phyloP scores from a whole-genome alignment of 2,113 vertebrate species.

The Mobula birostris region DNA sequence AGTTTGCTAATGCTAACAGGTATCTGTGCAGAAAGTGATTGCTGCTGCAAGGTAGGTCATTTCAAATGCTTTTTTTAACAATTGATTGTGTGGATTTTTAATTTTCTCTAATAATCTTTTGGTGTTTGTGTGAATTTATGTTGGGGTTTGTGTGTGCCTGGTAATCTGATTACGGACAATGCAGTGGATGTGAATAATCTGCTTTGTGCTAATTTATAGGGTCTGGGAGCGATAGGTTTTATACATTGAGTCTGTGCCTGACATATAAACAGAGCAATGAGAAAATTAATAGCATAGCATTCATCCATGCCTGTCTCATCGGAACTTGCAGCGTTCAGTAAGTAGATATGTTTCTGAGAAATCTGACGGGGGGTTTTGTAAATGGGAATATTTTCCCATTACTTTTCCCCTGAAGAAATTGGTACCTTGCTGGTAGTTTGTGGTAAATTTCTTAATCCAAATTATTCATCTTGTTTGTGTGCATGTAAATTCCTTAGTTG shows the following conservation, averaged over 20 bases:
- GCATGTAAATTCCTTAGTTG: not conserved
- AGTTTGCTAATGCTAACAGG: not conserved
- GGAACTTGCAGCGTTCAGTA: too few species aligned
- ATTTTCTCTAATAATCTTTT: not conserved
- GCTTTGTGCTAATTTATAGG: not conserved
- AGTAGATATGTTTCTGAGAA: not conserved
- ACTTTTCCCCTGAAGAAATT: not conserved
- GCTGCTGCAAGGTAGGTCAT: conserved; percentile 1
- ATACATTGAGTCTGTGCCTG: not conserved
- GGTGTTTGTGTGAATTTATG: not conserved
- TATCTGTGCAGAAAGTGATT: not conserved
- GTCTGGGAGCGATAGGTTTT: not conserved
- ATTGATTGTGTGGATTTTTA: not conserved
- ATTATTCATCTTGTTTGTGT: not conserved
- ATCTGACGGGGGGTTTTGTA: not conserved
- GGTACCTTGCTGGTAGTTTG: not conserved
- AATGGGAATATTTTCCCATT: not conserved
- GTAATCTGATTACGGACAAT: not conserved
- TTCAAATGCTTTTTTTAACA: not conserved
- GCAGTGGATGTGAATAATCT: not conserved
- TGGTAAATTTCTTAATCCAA: not conserved
- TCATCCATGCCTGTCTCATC: not conserved
- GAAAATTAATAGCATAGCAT: not conserved
- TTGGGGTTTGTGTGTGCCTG: not conserved
- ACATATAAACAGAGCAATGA: not conserved